Percentiles rank a stretch among this genome's conserved stretches.
These are phyloP conservation scores for Strix occidentalis DNA, from an alignment of 2,797 vertebrate species.

Conservation along the genomic window DNA sequence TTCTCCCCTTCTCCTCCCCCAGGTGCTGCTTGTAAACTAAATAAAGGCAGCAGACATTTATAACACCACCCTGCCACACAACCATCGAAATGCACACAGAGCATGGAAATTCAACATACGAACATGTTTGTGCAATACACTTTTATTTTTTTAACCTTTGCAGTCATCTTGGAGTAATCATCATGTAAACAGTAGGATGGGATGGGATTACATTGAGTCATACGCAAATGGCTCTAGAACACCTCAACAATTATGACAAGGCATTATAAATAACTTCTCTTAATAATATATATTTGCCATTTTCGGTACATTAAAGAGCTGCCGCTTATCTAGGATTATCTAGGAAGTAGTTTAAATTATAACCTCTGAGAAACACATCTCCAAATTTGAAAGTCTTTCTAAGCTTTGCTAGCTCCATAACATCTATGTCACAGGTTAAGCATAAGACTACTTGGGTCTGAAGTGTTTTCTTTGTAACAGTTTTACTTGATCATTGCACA, in stretches of 20 bases:
- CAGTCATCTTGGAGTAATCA: constrained; percentile 79
- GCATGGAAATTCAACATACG: constrained; percentile 17
- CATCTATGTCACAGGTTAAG: constrained; percentile 63
- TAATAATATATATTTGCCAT: constrained; percentile 81
- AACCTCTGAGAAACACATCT: constrained; percentile 54
- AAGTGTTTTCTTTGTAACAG: constrained; percentile 67
- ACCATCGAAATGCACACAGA: neutral
- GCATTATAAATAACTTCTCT: constrained; percentile 83
- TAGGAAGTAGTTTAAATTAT: constrained; percentile 73
- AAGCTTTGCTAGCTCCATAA: constrained; percentile 64
- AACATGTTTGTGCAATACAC: constrained; percentile 72
- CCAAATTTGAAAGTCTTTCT: constrained; percentile 66
- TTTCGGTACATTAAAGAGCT: constrained; percentile 80
- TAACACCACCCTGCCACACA: neutral
- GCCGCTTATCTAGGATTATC: constrained; percentile 78
- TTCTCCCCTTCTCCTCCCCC: neutral
- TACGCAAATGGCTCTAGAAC: constrained; percentile 81
- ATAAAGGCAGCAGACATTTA: neutral
- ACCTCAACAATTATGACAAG: constrained; percentile 81
- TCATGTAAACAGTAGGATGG: constrained; percentile 83
- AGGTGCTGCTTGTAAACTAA: neutral
- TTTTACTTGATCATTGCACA: constrained; percentile 77
- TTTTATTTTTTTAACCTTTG: constrained; percentile 80
- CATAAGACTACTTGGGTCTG: constrained; percentile 58
- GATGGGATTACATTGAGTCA: constrained; percentile 80